These are phyloP conservation scores for Mus pahari DNA, from an alignment of 2,113 vertebrate species.

Conservation along the genomic window DNA sequence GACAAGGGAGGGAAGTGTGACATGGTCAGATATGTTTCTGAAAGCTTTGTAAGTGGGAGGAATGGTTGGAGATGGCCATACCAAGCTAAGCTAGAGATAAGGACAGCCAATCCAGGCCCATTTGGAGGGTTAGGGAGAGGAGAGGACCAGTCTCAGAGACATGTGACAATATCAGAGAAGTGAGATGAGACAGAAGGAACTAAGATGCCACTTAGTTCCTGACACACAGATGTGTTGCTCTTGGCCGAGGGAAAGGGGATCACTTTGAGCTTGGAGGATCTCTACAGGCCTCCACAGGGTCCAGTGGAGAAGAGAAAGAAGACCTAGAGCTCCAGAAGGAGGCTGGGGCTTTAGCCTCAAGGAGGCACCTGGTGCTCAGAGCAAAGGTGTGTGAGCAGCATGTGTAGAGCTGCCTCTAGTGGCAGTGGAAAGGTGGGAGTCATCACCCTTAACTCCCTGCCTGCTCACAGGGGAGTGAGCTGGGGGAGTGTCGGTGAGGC, in stretches of 20 bases:
- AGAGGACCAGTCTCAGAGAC: not conserved
- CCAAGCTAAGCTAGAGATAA: not conserved
- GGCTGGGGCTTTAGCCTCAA: not conserved
- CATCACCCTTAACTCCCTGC: fast-evolving
- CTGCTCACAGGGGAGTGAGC: not conserved
- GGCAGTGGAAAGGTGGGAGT: not conserved
- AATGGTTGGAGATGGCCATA: not conserved
- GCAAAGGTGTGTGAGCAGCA: fast-evolving
- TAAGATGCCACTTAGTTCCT: not conserved
- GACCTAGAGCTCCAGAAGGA: not conserved
- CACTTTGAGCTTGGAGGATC: not conserved
- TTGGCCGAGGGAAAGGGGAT: not conserved
- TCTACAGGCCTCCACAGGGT: not conserved
- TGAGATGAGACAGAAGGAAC: not conserved
- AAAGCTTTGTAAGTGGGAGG: not conserved
- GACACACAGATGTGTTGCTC: fast-evolving
- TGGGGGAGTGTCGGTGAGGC: not conserved
- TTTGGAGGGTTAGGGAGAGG: not conserved
- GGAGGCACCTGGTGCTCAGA: not conserved
- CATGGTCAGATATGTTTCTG: not conserved
- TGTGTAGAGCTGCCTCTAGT: not conserved
- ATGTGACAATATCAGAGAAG: not conserved
- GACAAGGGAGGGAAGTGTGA: not conserved
- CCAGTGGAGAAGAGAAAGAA: not conserved
- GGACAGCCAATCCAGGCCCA: not conserved